Percentiles rank a stretch among this genome's conserved stretches.
These are phyloP conservation scores for Borostomias antarcticus DNA, from an alignment of 2,797 vertebrate genomes.

Conservation along the genomic window DNA sequence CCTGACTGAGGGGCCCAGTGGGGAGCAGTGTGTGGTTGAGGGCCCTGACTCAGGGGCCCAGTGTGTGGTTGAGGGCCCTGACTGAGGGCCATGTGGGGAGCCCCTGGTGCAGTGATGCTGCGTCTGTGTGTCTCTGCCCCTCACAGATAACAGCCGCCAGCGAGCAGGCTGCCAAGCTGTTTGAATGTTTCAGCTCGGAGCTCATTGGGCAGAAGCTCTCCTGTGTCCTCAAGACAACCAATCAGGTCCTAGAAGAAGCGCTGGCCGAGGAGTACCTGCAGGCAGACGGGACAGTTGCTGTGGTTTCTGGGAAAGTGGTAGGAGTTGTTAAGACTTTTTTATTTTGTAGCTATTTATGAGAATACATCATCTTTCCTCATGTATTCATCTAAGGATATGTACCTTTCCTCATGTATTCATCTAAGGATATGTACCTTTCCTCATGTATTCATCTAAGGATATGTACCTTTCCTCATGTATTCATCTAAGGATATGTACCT, in stretches of 20 bases:
- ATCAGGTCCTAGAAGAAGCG: slow-evolving; percentile 73
- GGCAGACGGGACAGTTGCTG: slow-evolving; percentile 65
- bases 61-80: neutral
- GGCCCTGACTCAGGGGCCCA: too few relatives aligned
- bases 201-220: slow-evolving; percentile 84
- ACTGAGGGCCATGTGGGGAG: neutral
- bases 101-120: neutral
- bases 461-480: too few relatives aligned
- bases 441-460: too few relatives aligned
- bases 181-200: slow-evolving; percentile 80
- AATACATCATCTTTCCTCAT: neutral
- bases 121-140: slow-evolving; percentile 5
- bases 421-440: too few relatives aligned
- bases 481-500: too few relatives aligned
- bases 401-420: too few relatives aligned
- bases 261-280: slow-evolving; percentile 77
- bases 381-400: too few relatives aligned
- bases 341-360: too few relatives aligned
- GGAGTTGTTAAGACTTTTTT: too few relatives aligned
- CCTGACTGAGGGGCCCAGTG: too few relatives aligned
- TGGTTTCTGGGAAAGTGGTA: slow-evolving; percentile 89
- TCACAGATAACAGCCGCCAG: slow-evolving; percentile 87
- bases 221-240: slow-evolving; percentile 76
- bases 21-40: too few relatives aligned
- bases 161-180: slow-evolving; percentile 83